Evolutionary conservation across 2,797 vertebrate genomes (phyloP), one percentile per base, ranked within the genome.

Genomic region (Heliangelus exortis): DNA sequence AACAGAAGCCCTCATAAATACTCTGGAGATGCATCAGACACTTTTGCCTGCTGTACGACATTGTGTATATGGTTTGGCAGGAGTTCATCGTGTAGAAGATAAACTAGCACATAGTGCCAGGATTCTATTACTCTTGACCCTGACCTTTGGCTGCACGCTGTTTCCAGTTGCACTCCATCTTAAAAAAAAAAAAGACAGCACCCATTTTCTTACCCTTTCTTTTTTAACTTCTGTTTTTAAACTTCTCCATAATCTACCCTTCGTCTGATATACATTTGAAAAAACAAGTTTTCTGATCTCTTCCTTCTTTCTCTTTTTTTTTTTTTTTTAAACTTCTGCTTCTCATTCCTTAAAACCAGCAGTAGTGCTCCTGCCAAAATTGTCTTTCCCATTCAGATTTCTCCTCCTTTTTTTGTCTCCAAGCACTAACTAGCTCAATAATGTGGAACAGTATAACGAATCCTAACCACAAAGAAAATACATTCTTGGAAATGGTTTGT

Each of bases 1-100:
- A 98, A 98, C 98, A 98, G 98, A 98, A 98, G 98, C 98, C 97
- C 97, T 98, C 97, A 96, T 98, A 98, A 98, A 98, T 98, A 97
- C 97, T 97, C 97, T 97, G 96, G 97, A 97, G 97, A 98, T 96
- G 97, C 97, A 97, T 98, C 98, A 98, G 98, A 97, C 97, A 92
- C 97, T 97, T 97, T 96, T 95, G 63, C 81, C 97, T 93, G 89
- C 96, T 96, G 90, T 71, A 96, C 84, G 96, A 97, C 97, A 92
- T 94, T 96, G 97, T 98, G 97, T 97, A 97, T 98, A 98, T 96
- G 95, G 96, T 94, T 97, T 98, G 98, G 98, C 98, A 96, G 93
- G 51, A 68, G 91, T 98, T 98, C 97, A 97, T 94, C 28, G 79
- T 93, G 96, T 87, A 95, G 97, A 97, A 98, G 98, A 98, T 98